A percentile compares a stretch with the other conserved stretches of the same genome.
phyloP scores from a whole-genome alignment of 35 echinoderm and acorn worm genomes.

The Ophiothrix spiculata region DNA sequence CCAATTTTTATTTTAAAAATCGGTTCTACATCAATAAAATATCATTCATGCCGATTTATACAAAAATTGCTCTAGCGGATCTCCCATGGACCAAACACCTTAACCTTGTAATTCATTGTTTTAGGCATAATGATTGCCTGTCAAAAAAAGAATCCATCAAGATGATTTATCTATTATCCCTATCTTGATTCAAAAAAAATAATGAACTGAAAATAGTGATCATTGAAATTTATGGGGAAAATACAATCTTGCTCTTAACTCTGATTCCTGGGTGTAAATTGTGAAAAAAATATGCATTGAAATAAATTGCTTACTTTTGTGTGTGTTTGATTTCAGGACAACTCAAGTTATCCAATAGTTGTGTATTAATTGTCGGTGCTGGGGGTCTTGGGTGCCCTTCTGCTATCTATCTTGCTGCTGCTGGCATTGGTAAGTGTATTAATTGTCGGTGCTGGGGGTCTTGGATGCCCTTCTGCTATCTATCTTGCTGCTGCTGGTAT shows the following conservation, averaged over 20 bases:
- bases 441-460: constrained; percentile 91
- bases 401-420: constrained; percentile 93
- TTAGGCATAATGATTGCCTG: too few species aligned
- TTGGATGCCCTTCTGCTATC: constrained; percentile 91
- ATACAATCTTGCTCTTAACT: neutral
- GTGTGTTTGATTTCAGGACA: constrained; percentile 69
- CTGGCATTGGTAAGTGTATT: constrained; percentile 67
- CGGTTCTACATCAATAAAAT: too few species aligned
- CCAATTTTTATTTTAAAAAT: too few species aligned
- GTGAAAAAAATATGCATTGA: neutral
- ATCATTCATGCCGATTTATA: too few species aligned
- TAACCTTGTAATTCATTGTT: too few species aligned
- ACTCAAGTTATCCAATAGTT: constrained; percentile 67
- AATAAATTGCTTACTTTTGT: constrained; percentile 10
- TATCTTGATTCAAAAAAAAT: neutral
- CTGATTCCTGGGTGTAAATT: neutral
- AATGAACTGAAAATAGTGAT: neutral
- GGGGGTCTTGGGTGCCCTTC: constrained; percentile 95
- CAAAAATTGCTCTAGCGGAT: too few species aligned
- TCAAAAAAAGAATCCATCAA: neutral
- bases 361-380: constrained; percentile 85
- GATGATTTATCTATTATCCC: neutral
- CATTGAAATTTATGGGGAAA: neutral
- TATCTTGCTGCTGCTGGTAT: constrained; percentile 97
- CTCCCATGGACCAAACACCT: too few species aligned